Evolutionary conservation across 2,113 vertebrate genomes (phyloP).

Genomic region (Crypturellus undulatus): DNA sequence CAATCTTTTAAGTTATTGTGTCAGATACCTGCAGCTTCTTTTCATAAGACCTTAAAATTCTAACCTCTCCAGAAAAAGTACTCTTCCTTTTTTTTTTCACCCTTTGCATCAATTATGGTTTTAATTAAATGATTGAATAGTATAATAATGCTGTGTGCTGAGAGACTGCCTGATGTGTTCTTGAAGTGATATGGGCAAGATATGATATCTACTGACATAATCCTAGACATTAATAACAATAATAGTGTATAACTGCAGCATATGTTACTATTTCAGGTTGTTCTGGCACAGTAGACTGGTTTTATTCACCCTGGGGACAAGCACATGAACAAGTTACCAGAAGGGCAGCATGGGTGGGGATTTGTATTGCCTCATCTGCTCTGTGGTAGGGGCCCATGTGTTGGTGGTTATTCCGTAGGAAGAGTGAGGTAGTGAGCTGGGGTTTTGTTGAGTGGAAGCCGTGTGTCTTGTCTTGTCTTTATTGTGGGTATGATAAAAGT

Average conservation of each 20-base stretch:
- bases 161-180: not conserved
- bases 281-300: conserved; percentile 14
- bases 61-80: not conserved
- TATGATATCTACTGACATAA: conserved; percentile 8
- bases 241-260: not conserved
- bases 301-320: not conserved
- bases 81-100: conserved; percentile 21
- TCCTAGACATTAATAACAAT: conserved; percentile 28
- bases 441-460: not conserved
- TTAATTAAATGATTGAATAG: conserved; percentile 30
- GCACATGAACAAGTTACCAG: not conserved
- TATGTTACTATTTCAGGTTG: conserved; percentile 18
- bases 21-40: not conserved
- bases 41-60: not conserved
- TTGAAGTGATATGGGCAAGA: not conserved
- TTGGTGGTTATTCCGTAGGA: not conserved
- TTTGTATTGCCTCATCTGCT: conserved; percentile 29
- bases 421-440: not conserved
- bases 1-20: not conserved
- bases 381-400: not conserved
- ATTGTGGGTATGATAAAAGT: not conserved
- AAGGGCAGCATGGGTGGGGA: conserved; percentile 14
- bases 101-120: not conserved
- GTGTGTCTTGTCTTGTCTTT: not conserved
- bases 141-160: not conserved